These are phyloP conservation scores for Regulus satrapa DNA, from an alignment of 2,113 vertebrate species.

Conservation along the genomic window DNA sequence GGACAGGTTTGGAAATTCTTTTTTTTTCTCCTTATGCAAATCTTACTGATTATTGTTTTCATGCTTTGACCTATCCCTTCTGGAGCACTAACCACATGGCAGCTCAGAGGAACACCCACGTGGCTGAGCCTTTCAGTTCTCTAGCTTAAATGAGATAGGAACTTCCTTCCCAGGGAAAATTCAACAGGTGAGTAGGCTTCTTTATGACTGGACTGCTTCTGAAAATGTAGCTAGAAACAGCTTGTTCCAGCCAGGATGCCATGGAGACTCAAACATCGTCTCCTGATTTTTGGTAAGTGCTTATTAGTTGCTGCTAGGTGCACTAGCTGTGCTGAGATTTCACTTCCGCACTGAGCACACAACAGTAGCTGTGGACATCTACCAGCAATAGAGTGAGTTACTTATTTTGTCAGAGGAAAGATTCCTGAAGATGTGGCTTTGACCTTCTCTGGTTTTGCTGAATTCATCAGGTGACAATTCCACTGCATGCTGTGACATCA, in stretches of 20 bases:
- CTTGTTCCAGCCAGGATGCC: neutral
- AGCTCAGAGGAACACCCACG: neutral
- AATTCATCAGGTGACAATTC: neutral
- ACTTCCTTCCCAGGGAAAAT: neutral
- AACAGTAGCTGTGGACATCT: neutral
- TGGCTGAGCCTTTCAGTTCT: neutral
- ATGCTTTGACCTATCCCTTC: neutral
- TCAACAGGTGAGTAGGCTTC: neutral
- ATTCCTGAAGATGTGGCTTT: neutral
- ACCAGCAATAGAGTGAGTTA: neutral
- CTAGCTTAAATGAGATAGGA: neutral
- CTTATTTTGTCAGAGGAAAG: neutral
- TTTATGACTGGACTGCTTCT: neutral
- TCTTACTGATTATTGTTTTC: slow-evolving; percentile 15
- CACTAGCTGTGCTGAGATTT: neutral
- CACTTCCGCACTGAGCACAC: neutral
- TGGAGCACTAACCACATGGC: neutral
- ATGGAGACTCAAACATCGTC: neutral
- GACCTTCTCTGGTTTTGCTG: neutral
- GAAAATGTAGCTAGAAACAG: neutral
- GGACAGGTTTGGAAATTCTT: neutral
- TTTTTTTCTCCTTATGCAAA: neutral
- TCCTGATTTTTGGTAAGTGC: rapidly evolving
- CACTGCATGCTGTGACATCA: neutral
- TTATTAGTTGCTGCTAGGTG: neutral